These are phyloP conservation scores for Homarus americanus DNA, from an alignment of 1,140 invertebrate species.

Conservation along the genomic window DNA sequence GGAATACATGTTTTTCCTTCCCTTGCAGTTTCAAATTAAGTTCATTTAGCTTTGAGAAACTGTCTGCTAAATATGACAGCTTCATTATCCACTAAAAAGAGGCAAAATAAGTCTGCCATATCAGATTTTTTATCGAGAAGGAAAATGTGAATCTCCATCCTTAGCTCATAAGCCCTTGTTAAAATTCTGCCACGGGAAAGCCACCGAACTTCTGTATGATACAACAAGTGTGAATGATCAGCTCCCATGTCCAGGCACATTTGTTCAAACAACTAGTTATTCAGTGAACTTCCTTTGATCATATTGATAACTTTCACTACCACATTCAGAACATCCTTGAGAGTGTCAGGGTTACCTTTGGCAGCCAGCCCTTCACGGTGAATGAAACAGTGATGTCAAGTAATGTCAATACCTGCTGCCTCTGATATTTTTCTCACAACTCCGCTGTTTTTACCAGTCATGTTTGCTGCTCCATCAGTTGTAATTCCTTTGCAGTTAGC, in stretches of 20 bases:
- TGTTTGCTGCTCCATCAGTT: slow-evolving; percentile 48
- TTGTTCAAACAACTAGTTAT: slow-evolving; percentile 22
- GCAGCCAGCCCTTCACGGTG: slow-evolving; percentile 33
- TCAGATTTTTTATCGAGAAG: slow-evolving; percentile 18
- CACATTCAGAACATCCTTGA: slow-evolving; percentile 26
- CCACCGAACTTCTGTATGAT: not conserved
- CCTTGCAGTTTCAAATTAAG: slow-evolving; percentile 52
- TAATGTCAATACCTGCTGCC: slow-evolving; percentile 25
- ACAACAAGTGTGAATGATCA: slow-evolving; percentile 31
- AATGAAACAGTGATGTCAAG: slow-evolving; percentile 34
- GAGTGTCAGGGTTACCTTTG: slow-evolving; percentile 38
- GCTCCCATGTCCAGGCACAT: slow-evolving; percentile 12
- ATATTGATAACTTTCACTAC: slow-evolving; percentile 21
- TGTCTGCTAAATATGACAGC: slow-evolving; percentile 30
- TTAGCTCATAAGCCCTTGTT: slow-evolving; percentile 26
- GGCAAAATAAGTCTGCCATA: slow-evolving; percentile 19
- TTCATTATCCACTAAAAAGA: slow-evolving; percentile 25
- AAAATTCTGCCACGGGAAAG: slow-evolving; percentile 22
- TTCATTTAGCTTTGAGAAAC: slow-evolving; percentile 54
- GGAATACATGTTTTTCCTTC: slow-evolving; percentile 37
- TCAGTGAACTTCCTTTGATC: slow-evolving; percentile 30
- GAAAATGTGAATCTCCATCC: slow-evolving; percentile 26
- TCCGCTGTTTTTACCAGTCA: too few species aligned
- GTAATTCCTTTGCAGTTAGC: slow-evolving; percentile 25
- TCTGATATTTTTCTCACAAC: slow-evolving; percentile 19